A percentile compares a stretch with the other conserved stretches of the same genome.
Conservation (phyloP, 2,113 vertebrate genomes). For the Toxostoma redivivum region DNA sequence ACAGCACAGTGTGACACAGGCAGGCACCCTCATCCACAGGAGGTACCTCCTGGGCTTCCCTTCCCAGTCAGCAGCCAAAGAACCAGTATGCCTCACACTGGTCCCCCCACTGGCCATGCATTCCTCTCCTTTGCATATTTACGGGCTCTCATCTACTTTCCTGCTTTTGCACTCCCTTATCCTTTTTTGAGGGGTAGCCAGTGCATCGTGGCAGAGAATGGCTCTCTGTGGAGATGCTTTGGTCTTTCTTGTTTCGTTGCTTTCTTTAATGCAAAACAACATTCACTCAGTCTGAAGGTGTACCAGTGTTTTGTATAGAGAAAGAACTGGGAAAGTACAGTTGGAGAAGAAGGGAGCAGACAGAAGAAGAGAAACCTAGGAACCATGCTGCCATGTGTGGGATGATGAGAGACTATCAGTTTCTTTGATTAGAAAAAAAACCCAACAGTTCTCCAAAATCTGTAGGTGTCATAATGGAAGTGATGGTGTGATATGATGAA, state of each 20-base stretch:
- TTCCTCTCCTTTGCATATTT: neutral
- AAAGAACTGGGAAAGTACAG: neutral
- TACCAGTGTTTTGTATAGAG: neutral
- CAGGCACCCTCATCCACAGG: neutral
- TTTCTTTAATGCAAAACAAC: neutral
- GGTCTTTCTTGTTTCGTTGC: neutral
- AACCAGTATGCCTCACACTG: neutral
- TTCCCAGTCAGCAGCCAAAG: neutral
- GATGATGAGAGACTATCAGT: neutral
- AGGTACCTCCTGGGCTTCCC: neutral
- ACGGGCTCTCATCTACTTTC: neutral
- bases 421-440: neutral
- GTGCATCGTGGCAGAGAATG: neutral
- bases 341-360: neutral
- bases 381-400: neutral
- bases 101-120: accelerated
- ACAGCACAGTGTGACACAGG: neutral
- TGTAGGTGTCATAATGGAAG: neutral
- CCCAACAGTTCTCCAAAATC: neutral
- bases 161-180: neutral
- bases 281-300: neutral
- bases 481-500: neutral
- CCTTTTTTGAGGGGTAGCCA: neutral
- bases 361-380: neutral
- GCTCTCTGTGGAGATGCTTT: neutral